Percentiles rank a stretch among this genome's conserved stretches.
Conservation (phyloP, 2,113 vertebrate species). For the Lagopus leucura region DNA sequence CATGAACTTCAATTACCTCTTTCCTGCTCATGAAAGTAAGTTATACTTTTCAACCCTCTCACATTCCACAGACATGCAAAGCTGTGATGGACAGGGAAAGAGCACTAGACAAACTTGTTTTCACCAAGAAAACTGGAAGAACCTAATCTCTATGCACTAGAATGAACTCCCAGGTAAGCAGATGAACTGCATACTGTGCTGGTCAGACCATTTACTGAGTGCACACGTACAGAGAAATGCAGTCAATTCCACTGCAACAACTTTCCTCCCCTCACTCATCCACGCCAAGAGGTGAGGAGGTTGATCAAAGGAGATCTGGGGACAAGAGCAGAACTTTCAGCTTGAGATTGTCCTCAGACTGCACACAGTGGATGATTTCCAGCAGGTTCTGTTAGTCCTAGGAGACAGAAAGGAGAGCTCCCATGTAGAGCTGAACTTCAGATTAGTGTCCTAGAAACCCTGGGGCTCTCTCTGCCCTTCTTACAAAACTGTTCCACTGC, state of each 20-base stretch:
- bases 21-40: not conserved
- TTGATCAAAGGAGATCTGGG: not conserved
- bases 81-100: not conserved
- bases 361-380: not conserved
- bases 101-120: not conserved
- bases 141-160: not conserved
- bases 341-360: not conserved
- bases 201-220: fast-evolving
- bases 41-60: not conserved
- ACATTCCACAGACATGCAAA: not conserved
- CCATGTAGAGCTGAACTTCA: not conserved
- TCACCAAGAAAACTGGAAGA: not conserved
- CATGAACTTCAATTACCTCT: not conserved
- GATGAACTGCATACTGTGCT: not conserved
- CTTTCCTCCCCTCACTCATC: not conserved
- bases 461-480: not conserved
- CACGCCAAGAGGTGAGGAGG: fast-evolving
- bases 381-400: not conserved
- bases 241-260: not conserved
- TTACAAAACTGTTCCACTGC: not conserved
- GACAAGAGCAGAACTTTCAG: not conserved
- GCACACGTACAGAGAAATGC: not conserved
- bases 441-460: not conserved
- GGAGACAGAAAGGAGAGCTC: not conserved
- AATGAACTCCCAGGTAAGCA: not conserved